Base-by-base conservation (phyloP, 2,797 vertebrate genomes). In the Tadarida brasiliensis region DNA sequence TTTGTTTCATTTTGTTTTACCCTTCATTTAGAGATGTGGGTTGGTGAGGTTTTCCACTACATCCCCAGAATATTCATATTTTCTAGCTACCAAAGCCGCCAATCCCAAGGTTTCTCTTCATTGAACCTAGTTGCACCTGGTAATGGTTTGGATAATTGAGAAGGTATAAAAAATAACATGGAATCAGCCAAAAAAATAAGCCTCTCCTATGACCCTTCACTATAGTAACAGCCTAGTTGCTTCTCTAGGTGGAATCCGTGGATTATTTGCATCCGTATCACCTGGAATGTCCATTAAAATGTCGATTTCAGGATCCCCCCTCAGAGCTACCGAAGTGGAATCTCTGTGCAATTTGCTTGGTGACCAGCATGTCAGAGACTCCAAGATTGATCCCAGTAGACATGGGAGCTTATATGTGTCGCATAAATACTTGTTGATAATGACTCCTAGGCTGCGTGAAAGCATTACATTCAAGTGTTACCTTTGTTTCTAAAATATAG, bases 1-100 rank as follows among this genome's bases (percentile, higher is more conserved):
- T 49, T 59, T 77, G 17, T 44, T 80, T 78, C 57, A 56, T 30
- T 87, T 84, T 57, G 7, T n/a, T 67, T 96, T 76, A 61, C 11
- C 6, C 20, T 71, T 33, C 49, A 5, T 67, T 68, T 33, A 20
- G 8, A 67, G 30, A 22, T 39, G 14, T 77, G 28, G 1, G 1
- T 54, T 63, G 17, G 4, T 74, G 57, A 83, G 9, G 59, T 28
- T 87, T 94, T 54, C 51, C 24, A 8, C 24, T 39, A 47, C 17
- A 74, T 3, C 30, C n/a, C 8, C 24, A 70, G n/a, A 33, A 30
- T 91, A 70, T 47, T 47, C 4, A 7, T 80, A 35, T 51, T 35
- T 73, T 71, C 33, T 83, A 24, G 19, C 30, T 86, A n/a, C n/a
- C n/a, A n/a, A n/a, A n/a, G n/a, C n/a, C n/a, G 63, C 1, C 1